These are phyloP conservation scores for Falcunculus frontatus DNA, from an alignment of 2,113 vertebrate species.

Conservation along the genomic window DNA sequence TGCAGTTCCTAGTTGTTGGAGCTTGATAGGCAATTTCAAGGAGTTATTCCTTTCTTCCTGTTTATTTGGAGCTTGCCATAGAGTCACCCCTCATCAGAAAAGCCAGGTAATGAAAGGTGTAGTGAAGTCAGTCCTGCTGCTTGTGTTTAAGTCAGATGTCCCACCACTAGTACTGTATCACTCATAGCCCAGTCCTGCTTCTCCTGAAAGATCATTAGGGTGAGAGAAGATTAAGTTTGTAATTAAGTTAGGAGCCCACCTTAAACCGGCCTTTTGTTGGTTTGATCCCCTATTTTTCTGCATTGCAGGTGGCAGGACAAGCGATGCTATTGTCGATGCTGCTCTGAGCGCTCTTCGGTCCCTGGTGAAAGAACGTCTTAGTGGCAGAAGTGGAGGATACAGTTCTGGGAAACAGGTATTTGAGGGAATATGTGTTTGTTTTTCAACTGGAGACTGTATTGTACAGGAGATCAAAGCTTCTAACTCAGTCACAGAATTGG, in stretches of 20 bases:
- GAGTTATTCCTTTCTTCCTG: neutral
- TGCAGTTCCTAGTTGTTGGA: neutral
- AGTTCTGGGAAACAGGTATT: conserved; percentile 83
- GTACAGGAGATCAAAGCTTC: neutral
- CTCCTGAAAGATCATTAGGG: neutral
- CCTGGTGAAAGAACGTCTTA: conserved; percentile 87
- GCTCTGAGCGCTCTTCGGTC: conserved; percentile 81
- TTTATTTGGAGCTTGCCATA: neutral
- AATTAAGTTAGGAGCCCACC: neutral
- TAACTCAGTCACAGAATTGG: neutral
- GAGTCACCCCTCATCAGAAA: neutral
- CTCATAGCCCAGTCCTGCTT: neutral
- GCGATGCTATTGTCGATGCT: conserved; percentile 89
- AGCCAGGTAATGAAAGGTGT: neutral
- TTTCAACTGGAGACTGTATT: neutral
- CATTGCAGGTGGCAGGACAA: conserved; percentile 83
- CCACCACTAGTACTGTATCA: neutral
- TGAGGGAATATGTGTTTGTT: neutral
- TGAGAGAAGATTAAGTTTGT: neutral
- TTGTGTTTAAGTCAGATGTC: neutral
- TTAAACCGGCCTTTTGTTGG: neutral
- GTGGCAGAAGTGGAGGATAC: conserved; percentile 79
- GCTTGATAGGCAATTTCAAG: neutral
- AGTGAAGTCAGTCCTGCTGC: neutral
- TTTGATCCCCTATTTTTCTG: neutral